These are phyloP conservation scores for Virgularia gustaviana DNA, from an alignment of 92 coral and sea anemone genomes.

Conservation along the genomic window DNA sequence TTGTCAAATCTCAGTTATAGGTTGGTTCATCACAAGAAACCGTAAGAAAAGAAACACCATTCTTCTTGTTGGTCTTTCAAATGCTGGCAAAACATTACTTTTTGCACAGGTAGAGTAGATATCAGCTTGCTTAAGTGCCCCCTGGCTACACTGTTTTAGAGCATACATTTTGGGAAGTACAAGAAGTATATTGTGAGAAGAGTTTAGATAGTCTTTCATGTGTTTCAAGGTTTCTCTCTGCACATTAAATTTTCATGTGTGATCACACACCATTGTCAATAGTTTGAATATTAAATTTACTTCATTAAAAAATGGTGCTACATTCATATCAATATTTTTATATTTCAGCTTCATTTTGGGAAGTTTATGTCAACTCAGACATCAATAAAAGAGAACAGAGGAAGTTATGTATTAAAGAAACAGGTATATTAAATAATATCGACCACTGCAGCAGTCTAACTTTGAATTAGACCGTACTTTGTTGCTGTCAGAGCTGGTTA, in stretches of 20 bases:
- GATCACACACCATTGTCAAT: no score
- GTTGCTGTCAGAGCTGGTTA: no score
- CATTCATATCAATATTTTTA: not conserved
- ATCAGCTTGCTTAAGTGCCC: not conserved
- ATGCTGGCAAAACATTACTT: conserved; percentile 85
- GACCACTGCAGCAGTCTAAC: not conserved
- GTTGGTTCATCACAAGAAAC: conserved; percentile 63
- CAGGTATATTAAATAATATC: conserved; percentile 47
- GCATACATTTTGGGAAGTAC: no score
- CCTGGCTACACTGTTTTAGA: no score
- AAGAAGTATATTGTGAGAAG: no score
- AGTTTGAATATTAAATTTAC: no score
- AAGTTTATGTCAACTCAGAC: conserved; percentile 89
- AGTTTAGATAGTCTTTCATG: not conserved
- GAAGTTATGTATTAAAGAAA: conserved; percentile 37
- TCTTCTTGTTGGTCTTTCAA: conserved; percentile 78
- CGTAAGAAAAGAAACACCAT: conserved; percentile 65
- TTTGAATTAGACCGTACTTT: not conserved
- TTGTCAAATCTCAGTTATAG: conserved; percentile 68
- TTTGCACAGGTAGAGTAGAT: conserved; percentile 65
- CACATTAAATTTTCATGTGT: no score
- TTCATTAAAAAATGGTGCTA: no score
- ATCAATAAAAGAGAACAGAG: conserved; percentile 89
- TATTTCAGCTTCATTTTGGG: conserved; percentile 68
- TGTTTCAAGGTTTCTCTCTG: no score